These are phyloP conservation scores for Vollenhovia emeryi DNA, from an alignment of 1,140 invertebrate species.

Conservation along the genomic window DNA sequence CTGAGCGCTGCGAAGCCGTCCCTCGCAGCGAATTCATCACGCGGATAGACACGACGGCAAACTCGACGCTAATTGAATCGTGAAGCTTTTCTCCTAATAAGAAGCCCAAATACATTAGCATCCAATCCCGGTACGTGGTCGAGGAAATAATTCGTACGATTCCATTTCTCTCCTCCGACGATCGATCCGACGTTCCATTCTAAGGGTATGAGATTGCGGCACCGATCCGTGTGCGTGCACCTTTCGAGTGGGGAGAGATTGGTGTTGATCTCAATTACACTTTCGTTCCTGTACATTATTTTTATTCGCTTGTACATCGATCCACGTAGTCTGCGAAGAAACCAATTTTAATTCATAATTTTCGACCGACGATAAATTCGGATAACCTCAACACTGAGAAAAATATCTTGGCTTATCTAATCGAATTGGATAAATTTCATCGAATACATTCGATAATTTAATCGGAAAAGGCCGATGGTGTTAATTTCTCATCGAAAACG, in stretches of 20 bases:
- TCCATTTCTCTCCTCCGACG: constrained; percentile 22
- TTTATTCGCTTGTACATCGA: neutral
- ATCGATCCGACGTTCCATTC: constrained; percentile 21
- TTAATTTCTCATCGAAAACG: too few species aligned
- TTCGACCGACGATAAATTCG: neutral
- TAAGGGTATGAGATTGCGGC: neutral
- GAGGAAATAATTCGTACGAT: constrained; percentile 63
- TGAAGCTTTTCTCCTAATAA: constrained; percentile 67
- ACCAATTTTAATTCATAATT: neutral
- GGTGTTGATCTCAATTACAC: neutral
- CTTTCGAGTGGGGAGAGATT: too few species aligned
- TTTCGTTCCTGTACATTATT: neutral
- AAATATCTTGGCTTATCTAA: too few species aligned
- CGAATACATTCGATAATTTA: too few species aligned
- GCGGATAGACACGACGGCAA: constrained; percentile 57
- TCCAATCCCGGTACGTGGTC: constrained; percentile 60
- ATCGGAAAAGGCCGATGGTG: too few species aligned
- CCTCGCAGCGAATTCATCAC: neutral
- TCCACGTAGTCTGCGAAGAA: neutral
- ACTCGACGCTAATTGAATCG: constrained; percentile 75
- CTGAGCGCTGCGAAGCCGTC: neutral
- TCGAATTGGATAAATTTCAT: too few species aligned
- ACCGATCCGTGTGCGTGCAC: neutral
- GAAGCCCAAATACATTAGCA: constrained; percentile 74
- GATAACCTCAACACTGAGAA: too few species aligned